phyloP scores from a whole-genome alignment of 2,113 vertebrate genomes.

The Vidua macroura region DNA sequence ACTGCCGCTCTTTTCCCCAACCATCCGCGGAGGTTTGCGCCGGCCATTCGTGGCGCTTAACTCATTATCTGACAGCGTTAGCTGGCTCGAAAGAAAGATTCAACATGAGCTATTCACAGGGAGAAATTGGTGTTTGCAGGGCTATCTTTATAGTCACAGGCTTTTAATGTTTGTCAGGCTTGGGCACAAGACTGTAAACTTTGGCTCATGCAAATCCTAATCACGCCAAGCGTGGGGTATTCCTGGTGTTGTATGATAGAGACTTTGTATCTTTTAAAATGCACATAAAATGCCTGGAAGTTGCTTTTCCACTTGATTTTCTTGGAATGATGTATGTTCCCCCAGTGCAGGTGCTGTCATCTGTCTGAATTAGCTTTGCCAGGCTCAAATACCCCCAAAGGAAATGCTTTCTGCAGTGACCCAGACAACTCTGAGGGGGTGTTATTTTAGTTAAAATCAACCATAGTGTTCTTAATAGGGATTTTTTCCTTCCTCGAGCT shows the following conservation, averaged over 20 bases:
- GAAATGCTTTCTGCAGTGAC: neutral
- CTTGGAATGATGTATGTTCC: neutral
- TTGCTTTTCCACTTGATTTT: neutral
- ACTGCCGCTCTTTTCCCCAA: neutral
- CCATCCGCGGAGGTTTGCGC: neutral
- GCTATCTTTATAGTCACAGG: neutral
- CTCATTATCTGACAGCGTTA: slow-evolving; percentile 4
- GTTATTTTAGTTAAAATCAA: slow-evolving; percentile 1
- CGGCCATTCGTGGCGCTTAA: neutral
- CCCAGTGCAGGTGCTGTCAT: neutral
- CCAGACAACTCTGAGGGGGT: neutral
- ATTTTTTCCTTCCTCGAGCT: neutral
- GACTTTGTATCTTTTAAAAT: neutral
- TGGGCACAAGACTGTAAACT: neutral
- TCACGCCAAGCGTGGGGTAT: neutral
- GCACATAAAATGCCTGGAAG: neutral
- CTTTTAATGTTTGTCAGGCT: neutral
- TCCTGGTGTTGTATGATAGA: neutral
- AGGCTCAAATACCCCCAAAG: neutral
- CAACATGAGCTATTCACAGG: neutral
- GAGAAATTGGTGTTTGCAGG: slow-evolving; percentile 18
- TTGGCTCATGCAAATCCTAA: neutral
- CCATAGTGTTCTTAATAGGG: neutral
- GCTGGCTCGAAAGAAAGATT: neutral
- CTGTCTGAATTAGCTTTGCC: neutral